These are phyloP conservation scores for Alosa sapidissima DNA, from an alignment of 2,797 vertebrate genomes.

Conservation along the genomic window DNA sequence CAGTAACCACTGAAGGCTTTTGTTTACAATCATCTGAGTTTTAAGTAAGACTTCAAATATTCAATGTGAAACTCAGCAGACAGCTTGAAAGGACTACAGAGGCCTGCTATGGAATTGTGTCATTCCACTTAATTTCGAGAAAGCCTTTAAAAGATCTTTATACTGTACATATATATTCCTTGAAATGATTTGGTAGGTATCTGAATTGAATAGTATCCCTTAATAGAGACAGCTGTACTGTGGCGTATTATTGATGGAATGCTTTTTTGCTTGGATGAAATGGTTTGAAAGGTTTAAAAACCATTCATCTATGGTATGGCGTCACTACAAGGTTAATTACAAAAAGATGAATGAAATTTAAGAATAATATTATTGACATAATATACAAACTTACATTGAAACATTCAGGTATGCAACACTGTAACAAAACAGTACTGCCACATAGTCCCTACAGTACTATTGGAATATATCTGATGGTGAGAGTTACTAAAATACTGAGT, in stretches of 20 bases:
- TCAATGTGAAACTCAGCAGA: neutral
- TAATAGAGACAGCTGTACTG: neutral
- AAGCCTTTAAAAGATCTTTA: neutral
- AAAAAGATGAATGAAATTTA: neutral
- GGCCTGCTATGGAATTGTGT: neutral
- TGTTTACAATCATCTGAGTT: neutral
- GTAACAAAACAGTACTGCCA: constrained; percentile 33
- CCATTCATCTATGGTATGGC: neutral
- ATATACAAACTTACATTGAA: constrained; percentile 24
- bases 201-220: neutral
- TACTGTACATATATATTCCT: neutral
- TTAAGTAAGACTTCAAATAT: neutral
- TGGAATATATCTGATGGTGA: constrained; percentile 18
- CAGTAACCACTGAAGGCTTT: constrained; percentile 28
- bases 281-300: neutral
- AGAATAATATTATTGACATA: constrained; percentile 7
- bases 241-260: neutral
- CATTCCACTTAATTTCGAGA: neutral
- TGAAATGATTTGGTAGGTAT: neutral
- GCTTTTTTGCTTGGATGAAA: neutral
- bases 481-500: constrained; percentile 36
- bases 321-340: neutral
- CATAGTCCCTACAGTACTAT: constrained; percentile 44
- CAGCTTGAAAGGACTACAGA: neutral
- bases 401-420: constrained; percentile 36